Percentiles rank a stretch among this genome's conserved stretches.
phyloP scores from a whole-genome alignment of 2,797 vertebrate genomes.

The Falco berigora region DNA sequence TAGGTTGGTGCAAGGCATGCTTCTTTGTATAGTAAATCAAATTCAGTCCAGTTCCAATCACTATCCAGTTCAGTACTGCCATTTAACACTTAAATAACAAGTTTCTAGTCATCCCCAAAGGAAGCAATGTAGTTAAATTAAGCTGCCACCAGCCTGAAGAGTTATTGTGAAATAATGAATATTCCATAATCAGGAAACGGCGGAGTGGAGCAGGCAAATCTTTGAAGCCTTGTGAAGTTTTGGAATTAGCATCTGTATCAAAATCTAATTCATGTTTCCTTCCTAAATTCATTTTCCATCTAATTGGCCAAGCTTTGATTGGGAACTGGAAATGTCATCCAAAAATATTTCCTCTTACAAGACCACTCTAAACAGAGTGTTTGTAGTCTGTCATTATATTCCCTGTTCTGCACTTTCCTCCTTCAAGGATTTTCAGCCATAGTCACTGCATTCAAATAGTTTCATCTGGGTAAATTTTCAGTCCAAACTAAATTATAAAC shows the following conservation, averaged over 20 bases:
- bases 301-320: constrained; percentile 41
- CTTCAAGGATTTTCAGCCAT: not conserved
- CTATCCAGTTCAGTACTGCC: not conserved
- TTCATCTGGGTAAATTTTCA: not conserved
- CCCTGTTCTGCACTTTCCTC: not conserved
- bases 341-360: constrained; percentile 20
- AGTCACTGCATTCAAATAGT: not conserved
- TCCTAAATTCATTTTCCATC: constrained; percentile 28
- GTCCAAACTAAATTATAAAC: not conserved
- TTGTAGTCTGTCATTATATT: not conserved
- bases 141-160: not conserved
- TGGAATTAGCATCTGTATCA: not conserved
- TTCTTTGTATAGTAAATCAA: not conserved
- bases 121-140: constrained; percentile 11
- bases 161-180: constrained; percentile 4
- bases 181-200: constrained; percentile 19
- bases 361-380: not conserved
- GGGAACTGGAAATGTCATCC: constrained; percentile 28
- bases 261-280: constrained; percentile 30
- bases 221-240: not conserved
- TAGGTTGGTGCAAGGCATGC: not conserved
- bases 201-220: not conserved
- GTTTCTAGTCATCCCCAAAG: not conserved
- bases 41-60: not conserved
- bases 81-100: not conserved